These are phyloP conservation scores for Redunca redunca DNA, from an alignment of 2,113 vertebrate genomes.

Conservation along the genomic window DNA sequence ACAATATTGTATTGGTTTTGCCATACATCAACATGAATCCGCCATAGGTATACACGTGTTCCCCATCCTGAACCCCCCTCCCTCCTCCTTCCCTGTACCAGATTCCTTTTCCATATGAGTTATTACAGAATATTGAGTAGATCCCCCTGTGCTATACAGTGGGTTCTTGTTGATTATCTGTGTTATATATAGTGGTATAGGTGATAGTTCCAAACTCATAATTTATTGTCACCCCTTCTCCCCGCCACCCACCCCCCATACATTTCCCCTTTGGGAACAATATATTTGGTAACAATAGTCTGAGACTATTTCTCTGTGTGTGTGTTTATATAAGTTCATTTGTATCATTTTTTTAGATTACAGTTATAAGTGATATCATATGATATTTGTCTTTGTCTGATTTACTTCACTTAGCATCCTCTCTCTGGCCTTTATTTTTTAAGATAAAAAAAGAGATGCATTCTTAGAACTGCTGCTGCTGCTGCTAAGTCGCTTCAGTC, in stretches of 20 bases:
- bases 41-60: too few species aligned
- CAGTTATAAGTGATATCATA: neutral
- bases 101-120: neutral
- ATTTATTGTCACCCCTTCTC: neutral
- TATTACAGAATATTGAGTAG: neutral
- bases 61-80: too few species aligned
- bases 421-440: neutral
- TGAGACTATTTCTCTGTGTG: neutral
- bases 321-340: neutral
- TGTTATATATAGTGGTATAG: neutral
- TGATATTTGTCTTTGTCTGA: neutral
- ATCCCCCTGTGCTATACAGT: neutral
- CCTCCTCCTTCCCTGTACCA: too few species aligned
- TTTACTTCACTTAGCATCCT: neutral
- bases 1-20: too few species aligned
- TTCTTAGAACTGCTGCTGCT: neutral
- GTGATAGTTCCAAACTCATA: neutral
- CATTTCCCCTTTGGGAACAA: neutral
- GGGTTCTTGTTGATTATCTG: neutral
- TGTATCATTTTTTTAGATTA: neutral
- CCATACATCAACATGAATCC: too few species aligned
- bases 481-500: neutral
- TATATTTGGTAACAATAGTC: neutral
- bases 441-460: neutral
- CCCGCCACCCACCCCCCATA: accelerated